Percentiles rank a stretch among this genome's conserved stretches.
These are phyloP conservation scores for Zaprionus capensis DNA, from an alignment of 1,140 invertebrate genomes.

Conservation along the genomic window DNA sequence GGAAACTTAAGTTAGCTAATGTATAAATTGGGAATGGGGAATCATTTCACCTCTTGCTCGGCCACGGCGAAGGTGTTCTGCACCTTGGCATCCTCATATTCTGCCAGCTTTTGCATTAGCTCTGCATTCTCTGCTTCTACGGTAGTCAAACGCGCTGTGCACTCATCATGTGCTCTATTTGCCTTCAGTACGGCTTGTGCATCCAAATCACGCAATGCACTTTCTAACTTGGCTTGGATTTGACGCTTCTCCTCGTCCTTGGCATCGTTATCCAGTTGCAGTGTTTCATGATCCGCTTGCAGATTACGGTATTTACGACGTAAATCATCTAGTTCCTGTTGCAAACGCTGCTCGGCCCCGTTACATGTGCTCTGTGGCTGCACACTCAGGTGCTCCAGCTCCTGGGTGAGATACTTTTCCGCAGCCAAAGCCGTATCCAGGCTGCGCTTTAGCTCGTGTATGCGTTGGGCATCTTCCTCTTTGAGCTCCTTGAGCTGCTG, in stretches of 20 bases:
- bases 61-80: conserved; percentile 64
- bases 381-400: conserved; percentile 64
- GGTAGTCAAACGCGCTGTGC: conserved; percentile 26
- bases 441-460: conserved; percentile 75
- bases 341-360: conserved; percentile 12
- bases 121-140: conserved; percentile 71
- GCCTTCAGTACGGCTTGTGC: conserved; percentile 12
- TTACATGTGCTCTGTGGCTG: conserved; percentile 16
- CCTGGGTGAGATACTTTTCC: conserved; percentile 70
- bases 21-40: background rate
- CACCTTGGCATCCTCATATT: conserved; percentile 61
- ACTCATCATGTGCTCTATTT: conserved; percentile 48
- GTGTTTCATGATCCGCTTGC: conserved; percentile 49
- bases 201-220: conserved; percentile 18
- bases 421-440: conserved; percentile 73
- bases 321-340: conserved; percentile 66
- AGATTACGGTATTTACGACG: conserved; percentile 56
- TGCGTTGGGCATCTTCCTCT: conserved; percentile 71
- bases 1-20: background rate
- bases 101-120: conserved; percentile 71
- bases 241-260: conserved; percentile 44
- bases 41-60: conserved; percentile 62
- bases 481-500: conserved; percentile 51
- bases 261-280: conserved; percentile 67
- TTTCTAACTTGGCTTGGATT: conserved; percentile 49